A percentile compares a stretch with the other conserved stretches of the same genome.
Evolutionary conservation across 2,888 invertebrate species (phyloP).

Genomic region (Drosophila paramelanica): DNA sequence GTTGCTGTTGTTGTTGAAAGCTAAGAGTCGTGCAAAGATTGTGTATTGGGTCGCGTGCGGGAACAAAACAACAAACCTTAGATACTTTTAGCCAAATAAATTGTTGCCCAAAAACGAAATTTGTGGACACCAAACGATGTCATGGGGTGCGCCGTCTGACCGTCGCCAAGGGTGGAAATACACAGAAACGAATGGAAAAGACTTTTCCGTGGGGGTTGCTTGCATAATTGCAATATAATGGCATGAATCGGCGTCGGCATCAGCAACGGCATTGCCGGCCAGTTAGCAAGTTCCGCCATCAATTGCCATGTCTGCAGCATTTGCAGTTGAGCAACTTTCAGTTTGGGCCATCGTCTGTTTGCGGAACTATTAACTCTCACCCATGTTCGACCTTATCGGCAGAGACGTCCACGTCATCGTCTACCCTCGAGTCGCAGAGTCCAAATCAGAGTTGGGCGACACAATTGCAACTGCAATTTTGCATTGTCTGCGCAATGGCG

Average conservation of each 20-base stretch:
- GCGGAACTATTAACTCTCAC: conserved; percentile 66
- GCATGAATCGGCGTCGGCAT: conserved; percentile 37
- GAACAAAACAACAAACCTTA: conserved; percentile 34
- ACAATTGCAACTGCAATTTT: conserved; percentile 28
- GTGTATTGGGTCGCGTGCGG: conserved; percentile 43
- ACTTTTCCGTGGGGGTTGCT: conserved; percentile 57
- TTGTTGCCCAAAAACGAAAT: conserved; percentile 58
- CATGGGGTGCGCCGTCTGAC: conserved; percentile 58
- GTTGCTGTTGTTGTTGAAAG: conserved; percentile 13
- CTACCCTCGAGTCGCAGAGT: conserved; percentile 13
- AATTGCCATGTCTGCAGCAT: conserved; percentile 46
- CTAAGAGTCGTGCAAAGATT: conserved; percentile 19
- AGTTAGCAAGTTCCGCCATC: conserved; percentile 56
- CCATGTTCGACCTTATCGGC: conserved; percentile 46
- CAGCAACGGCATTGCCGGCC: conserved; percentile 22
- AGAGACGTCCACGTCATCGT: conserved; percentile 41
- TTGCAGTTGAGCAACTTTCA: conserved; percentile 67
- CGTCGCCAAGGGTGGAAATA: conserved; percentile 57
- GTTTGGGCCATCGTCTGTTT: conserved; percentile 47
- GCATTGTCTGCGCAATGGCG: conserved; percentile 29
- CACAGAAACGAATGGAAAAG: conserved; percentile 13
- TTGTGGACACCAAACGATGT: conserved; percentile 42
- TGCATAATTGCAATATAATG: conserved; percentile 76
- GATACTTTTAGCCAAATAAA: conserved; percentile 40
- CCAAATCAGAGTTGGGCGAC: conserved; percentile 30